These are phyloP conservation scores for Lasius platythorax DNA, from an alignment of 2,888 invertebrate genomes.

Conservation along the genomic window DNA sequence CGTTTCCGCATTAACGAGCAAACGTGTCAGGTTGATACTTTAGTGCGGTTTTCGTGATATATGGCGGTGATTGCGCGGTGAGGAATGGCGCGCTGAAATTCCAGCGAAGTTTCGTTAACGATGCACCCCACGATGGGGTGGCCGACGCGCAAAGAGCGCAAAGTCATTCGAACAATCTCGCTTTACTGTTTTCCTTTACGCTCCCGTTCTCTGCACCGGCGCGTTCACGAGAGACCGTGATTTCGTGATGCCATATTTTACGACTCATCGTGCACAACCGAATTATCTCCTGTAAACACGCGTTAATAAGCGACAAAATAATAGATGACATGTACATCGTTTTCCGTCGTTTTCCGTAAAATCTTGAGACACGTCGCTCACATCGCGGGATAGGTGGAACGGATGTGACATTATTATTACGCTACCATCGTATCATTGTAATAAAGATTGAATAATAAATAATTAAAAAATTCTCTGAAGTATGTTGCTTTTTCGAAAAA, in stretches of 20 bases:
- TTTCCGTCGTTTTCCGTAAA: neutral
- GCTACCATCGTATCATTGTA: neutral
- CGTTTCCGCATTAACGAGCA: slow-evolving; percentile 56
- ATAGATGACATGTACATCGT: neutral
- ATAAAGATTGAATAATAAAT: neutral
- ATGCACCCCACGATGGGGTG: slow-evolving; percentile 29
- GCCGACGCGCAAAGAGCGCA: slow-evolving; percentile 49
- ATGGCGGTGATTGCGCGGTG: slow-evolving; percentile 50
- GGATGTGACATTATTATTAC: neutral
- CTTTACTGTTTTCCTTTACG: slow-evolving; percentile 38
- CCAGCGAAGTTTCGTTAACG: slow-evolving; percentile 57
- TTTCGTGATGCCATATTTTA: slow-evolving; percentile 32
- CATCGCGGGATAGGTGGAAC: neutral
- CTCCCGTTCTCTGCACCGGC: neutral
- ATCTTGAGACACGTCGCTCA: neutral
- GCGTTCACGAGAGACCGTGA: slow-evolving; percentile 22
- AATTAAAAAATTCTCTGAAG: neutral
- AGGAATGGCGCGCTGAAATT: slow-evolving; percentile 55
- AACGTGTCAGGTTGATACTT: slow-evolving; percentile 59
- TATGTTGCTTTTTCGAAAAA: neutral
- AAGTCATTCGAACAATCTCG: slow-evolving; percentile 54
- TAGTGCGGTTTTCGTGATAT: slow-evolving; percentile 51
- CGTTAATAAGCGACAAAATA: slow-evolving; percentile 11
- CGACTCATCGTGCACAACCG: slow-evolving; percentile 15
- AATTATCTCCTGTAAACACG: slow-evolving; percentile 23